Conservation (phyloP, 2,888 invertebrate genomes). For the Anodontia alba region DNA sequence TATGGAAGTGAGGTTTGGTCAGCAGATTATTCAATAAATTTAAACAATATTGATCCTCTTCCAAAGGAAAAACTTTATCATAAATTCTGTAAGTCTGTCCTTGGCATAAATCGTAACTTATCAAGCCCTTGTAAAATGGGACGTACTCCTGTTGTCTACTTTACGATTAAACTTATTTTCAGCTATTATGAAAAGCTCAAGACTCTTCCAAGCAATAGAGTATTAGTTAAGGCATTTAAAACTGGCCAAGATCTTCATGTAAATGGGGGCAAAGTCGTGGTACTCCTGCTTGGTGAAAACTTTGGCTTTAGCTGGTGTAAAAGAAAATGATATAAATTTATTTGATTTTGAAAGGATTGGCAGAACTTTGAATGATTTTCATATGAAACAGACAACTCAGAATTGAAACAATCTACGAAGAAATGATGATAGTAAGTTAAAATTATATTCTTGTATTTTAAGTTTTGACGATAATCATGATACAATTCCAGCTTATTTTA, state of each 20-base stretch:
- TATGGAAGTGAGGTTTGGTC: conserved; percentile 7
- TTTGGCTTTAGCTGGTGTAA: neutral
- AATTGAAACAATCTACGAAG: neutral
- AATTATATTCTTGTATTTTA: neutral
- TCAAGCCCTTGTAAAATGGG: neutral
- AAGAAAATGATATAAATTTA: neutral
- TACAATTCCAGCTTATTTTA: neutral
- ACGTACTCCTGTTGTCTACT: neutral
- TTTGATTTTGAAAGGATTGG: neutral
- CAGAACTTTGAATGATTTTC: neutral
- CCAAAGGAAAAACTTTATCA: neutral
- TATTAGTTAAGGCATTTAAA: neutral
- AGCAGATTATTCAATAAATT: neutral
- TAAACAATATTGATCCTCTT: conserved; percentile 7
- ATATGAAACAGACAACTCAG: neutral
- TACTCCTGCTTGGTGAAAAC: neutral
- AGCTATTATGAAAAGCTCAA: neutral
- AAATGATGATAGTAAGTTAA: neutral
- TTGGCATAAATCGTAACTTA: too few relatives aligned
- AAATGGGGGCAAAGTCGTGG: neutral
- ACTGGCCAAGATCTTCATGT: neutral
- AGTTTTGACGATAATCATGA: neutral
- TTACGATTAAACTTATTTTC: neutral
- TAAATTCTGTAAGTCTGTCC: conserved; percentile 3
- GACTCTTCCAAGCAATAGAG: neutral